Percentiles rank a stretch among this genome's conserved stretches.
phyloP scores from a whole-genome alignment of 2,888 invertebrate genomes.

The Ectemnius continuus region DNA sequence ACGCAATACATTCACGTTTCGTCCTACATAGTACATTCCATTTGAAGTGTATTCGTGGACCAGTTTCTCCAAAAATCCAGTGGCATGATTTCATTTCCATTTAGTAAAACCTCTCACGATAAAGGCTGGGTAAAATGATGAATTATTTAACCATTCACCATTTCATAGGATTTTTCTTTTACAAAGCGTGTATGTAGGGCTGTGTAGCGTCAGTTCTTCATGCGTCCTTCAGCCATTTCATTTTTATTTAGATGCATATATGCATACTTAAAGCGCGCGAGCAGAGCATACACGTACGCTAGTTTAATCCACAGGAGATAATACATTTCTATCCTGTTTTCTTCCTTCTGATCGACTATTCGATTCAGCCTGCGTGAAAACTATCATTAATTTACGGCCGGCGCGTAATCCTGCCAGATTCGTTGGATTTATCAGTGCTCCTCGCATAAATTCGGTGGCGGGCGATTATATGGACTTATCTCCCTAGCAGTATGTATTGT shows the following conservation, averaged over 20 bases:
- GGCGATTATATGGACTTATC: conserved; percentile 52
- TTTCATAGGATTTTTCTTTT: neutral
- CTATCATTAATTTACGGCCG: conserved; percentile 57
- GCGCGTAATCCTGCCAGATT: conserved; percentile 64
- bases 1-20: too few relatives aligned
- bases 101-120: too few relatives aligned
- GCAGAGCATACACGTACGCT: neutral
- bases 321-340: conserved; percentile 42
- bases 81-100: too few relatives aligned
- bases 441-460: conserved; percentile 58
- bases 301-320: conserved; percentile 33
- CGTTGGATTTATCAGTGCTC: conserved; percentile 59
- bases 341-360: conserved; percentile 15
- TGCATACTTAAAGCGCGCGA: neutral
- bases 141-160: neutral
- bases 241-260: conserved; percentile 5
- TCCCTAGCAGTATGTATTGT: conserved; percentile 32
- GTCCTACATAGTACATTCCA: too few relatives aligned
- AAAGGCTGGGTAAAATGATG: too few relatives aligned
- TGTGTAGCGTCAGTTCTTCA: neutral
- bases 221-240: neutral
- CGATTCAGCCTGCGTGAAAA: conserved; percentile 23
- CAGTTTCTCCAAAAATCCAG: too few relatives aligned
- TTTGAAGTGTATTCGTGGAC: too few relatives aligned
- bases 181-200: neutral